Conservation (phyloP, 2,888 invertebrate genomes). For the Caenorhabditis zanzibari region DNA sequence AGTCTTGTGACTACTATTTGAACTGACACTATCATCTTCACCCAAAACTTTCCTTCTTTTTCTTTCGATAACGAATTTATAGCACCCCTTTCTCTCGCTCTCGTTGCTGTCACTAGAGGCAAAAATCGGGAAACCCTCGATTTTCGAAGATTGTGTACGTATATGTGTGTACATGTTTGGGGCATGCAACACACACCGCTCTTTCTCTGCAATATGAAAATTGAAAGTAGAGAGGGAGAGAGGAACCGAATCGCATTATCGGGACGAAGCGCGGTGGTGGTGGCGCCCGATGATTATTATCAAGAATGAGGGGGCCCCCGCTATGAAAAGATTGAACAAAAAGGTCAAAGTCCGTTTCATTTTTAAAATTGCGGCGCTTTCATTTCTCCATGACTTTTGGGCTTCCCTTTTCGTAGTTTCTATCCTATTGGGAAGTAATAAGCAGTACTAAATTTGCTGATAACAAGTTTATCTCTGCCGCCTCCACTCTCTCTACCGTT, state of each 20-base stretch:
- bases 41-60: not conserved
- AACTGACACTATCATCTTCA: slow-evolving; percentile 21
- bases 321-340: not conserved
- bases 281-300: slow-evolving; percentile 31
- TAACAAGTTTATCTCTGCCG: slow-evolving; percentile 1
- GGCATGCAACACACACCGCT: slow-evolving; percentile 1
- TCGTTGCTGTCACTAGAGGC: not conserved
- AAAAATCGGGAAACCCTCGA: slow-evolving; percentile 7
- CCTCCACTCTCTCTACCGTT: not conserved
- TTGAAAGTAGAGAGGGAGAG: slow-evolving; percentile 19
- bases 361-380: not conserved
- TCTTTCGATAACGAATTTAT: slow-evolving; percentile 26
- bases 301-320: slow-evolving; percentile 1
- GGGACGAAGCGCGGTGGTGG: not conserved
- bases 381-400: not conserved
- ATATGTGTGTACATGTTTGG: not conserved
- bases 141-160: slow-evolving; percentile 41
- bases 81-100: not conserved
- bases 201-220: slow-evolving; percentile 22
- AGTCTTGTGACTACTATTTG: slow-evolving; percentile 53
- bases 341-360: not conserved
- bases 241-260: slow-evolving; percentile 43
- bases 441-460: not conserved
- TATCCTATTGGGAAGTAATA: not conserved
- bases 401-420: not conserved